Evolutionary conservation across 2,888 invertebrate species (phyloP).

Genomic region (Syrista parreyssii): DNA sequence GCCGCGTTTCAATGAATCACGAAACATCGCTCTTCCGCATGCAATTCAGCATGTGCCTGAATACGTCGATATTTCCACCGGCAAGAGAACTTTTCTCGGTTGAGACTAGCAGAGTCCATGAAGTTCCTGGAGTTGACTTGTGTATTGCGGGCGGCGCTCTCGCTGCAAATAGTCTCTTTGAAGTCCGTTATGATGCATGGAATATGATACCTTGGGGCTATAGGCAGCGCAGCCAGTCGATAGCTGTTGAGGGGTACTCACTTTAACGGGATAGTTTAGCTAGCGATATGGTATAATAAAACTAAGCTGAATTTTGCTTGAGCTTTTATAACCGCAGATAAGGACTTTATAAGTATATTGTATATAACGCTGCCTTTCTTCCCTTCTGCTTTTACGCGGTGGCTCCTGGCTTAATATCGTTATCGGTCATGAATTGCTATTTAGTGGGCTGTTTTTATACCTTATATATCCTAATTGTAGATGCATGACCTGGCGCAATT

Average conservation of each 20-base stretch:
- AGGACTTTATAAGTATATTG: constrained; percentile 27
- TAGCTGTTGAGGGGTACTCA: background rate
- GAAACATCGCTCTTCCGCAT: background rate
- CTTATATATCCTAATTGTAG: background rate
- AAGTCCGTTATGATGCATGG: background rate
- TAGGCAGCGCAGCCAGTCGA: background rate
- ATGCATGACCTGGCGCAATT: background rate
- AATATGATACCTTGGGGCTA: background rate
- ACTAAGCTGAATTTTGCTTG: constrained; percentile 5
- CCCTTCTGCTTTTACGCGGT: background rate
- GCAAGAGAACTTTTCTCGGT: background rate
- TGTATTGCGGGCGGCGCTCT: background rate
- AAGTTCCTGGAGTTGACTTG: background rate
- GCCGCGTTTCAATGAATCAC: background rate
- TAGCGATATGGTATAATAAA: background rate
- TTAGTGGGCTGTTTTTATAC: background rate
- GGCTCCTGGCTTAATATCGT: constrained; percentile 28
- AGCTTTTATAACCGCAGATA: constrained; percentile 27
- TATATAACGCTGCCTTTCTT: background rate
- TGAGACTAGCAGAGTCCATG: background rate
- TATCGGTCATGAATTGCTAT: constrained; percentile 12
- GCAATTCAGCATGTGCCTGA: background rate
- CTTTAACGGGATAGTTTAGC: background rate
- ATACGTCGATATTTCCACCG: background rate
- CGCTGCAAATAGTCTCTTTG: background rate